Conservation (phyloP, 2,113 vertebrate genomes). For the Myotis brandtii region DNA sequence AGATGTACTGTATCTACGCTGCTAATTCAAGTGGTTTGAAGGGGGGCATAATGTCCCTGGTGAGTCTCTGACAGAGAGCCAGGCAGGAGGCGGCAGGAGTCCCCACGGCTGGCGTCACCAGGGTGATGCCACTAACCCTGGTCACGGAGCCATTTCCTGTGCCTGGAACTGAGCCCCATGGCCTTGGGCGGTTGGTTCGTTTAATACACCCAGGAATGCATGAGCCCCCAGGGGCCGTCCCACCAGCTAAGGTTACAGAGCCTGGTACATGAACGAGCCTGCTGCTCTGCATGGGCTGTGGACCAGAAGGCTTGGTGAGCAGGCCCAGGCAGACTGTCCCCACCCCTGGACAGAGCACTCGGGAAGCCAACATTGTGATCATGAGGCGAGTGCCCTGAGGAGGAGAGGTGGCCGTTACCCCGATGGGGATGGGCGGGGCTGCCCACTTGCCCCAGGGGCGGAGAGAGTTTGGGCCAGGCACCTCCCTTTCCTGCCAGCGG, state of each 20-base stretch:
- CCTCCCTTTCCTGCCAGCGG: background rate
- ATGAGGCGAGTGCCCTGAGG: background rate
- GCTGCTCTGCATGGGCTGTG: background rate
- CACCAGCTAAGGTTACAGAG: background rate
- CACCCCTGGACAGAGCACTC: background rate
- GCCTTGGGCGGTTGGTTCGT: background rate
- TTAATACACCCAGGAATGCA: background rate
- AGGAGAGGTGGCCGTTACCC: background rate
- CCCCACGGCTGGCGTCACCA: background rate
- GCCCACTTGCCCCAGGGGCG: no score
- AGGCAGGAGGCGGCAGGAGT: background rate
- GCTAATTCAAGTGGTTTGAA: background rate
- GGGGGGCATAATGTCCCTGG: background rate
- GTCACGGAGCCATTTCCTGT: background rate
- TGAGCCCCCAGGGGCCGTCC: background rate
- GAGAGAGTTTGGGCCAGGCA: background rate
- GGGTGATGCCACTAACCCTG: background rate
- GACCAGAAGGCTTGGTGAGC: background rate
- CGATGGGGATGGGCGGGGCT: background rate
- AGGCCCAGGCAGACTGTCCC: background rate
- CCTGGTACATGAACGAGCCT: background rate
- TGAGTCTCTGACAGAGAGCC: background rate
- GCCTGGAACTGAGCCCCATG: background rate
- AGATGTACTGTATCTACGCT: background rate
- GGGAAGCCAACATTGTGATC: background rate